Base-by-base conservation (phyloP, 2,113 vertebrate genomes). In the Sturnus vulgaris region DNA sequence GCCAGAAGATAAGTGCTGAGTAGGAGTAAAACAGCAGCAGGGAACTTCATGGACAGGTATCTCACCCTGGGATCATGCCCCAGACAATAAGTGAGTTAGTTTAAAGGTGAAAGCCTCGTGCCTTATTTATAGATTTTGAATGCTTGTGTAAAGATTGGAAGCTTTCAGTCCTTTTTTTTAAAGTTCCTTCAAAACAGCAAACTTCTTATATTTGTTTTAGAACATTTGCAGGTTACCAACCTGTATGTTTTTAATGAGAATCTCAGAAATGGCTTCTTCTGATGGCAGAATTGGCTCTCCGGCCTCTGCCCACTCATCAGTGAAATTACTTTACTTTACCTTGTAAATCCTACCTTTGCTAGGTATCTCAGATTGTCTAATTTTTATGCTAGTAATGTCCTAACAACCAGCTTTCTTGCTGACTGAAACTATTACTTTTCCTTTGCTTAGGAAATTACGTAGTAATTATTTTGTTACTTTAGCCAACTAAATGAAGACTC, bases 261-360 rank as follows among this genome's bases (percentile, higher is more conserved):
- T 73, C 66, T 94, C 69, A 66, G 60, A 91, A 88, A 73, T 33
- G 31, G 28, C 23, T 35, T 78, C 82, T 83, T 64, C 63, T 60
- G 64, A 64, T 63, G n/a, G 39, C 88, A 92, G 78, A 92, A 73
- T 88, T 11, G 4, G 4, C 66, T 87, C 40, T 82, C 35, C 93
- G 66, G 94, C 65, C 63, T 75, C 12, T 89, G 44, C 44, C 59
- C 61, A 55, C 59, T 92, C 88, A 82, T 70, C 91, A 93, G 70
- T 90, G 82, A 94, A 96, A 97, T 93, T 95, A 83, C 79, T 95
- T 96, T 53, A 66, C 57, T 86, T 64, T 92, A 49, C 77, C 69
- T 87, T 95, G 35, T 90, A 95, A 89, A 81, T 95, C 10, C 24
- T 66, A 76, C 57, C 52, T 75, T 90, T 66, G 33, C 70, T 71